Evolutionary conservation across 2,113 vertebrate genomes (phyloP), one percentile per base, ranked within the genome.

Genomic region (Lates calcarifer): DNA sequence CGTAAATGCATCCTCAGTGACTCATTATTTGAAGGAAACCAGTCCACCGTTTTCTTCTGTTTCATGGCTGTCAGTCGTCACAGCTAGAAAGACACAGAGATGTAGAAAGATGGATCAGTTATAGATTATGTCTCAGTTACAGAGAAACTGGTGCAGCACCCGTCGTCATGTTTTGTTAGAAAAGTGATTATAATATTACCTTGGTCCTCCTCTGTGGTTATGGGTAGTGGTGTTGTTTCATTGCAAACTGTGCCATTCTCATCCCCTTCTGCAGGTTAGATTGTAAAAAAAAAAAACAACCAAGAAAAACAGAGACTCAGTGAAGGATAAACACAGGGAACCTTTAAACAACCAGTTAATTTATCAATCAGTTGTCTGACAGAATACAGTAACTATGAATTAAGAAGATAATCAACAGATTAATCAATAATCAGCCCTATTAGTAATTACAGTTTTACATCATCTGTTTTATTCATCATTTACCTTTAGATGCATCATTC

Each of bases 1-100:
- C n/a, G 35, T 26, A 51, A 49, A 41, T 1, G 5, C n/a, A 37
- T 22, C 24, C 24, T 47, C 29, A 61, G 28, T 11, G 17, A 69
- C 55, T 93, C 55, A 91, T 26, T n/a, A 45, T 56, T 89, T 87
- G 72, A 94, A 94, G 58, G 92, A 94, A 80, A 76, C 60, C 66
- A 94, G 76, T 4, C 82, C 90, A 0, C 74, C 72, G 1, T 33
- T 87, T 70, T 87, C 85, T 35, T 58, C 53, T 1, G n/a, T 22
- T 2, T 73, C 71, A 2, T 47, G 10, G 77, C 8, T 75, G 31
- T 86, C 81, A 41, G 79, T 29, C 0, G 18, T 72, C 47, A 53
- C 65, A 45, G 35, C 93, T 94, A 11, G 43, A 80, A 81, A 74
- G 37, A 75, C 6, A 12, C 2, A 41, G 0, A 35, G 20, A 73